These are phyloP conservation scores for Morphnarchus princeps DNA, from an alignment of 2,113 vertebrate genomes.

Conservation along the genomic window DNA sequence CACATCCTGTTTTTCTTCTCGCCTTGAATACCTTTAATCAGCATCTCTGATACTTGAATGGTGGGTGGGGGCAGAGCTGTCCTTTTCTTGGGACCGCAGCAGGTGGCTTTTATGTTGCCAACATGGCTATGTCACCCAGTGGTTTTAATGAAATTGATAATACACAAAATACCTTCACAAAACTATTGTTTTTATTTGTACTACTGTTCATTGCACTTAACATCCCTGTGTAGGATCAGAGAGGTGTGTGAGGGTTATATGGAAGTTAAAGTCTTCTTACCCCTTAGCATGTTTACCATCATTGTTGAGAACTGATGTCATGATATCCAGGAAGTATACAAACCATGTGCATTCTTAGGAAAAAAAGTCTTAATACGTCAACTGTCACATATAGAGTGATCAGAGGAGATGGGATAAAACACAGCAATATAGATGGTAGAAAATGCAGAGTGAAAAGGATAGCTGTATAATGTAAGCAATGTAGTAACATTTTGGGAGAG, in stretches of 20 bases:
- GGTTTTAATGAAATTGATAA: not conserved
- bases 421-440: not conserved
- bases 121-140: not conserved
- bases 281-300: not conserved
- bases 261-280: not conserved
- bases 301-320: not conserved
- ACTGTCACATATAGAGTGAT: not conserved
- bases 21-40: not conserved
- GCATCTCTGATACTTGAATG: slow-evolving; percentile 27
- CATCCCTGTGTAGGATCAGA: not conserved
- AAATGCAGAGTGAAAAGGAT: not conserved
- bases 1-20: slow-evolving; percentile 3
- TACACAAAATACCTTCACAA: not conserved
- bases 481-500: not conserved
- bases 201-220: not conserved
- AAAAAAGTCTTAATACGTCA: not conserved
- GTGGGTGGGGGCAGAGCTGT: not conserved
- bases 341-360: not conserved
- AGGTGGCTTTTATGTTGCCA: not conserved
- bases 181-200: not conserved
- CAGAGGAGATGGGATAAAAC: not conserved
- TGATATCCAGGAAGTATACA: not conserved
- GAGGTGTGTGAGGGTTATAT: not conserved
- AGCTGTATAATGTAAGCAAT: not conserved
- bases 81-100: not conserved